Percentiles rank a stretch among this genome's conserved stretches.
Evolutionary conservation across 2,113 vertebrate species (phyloP).

Genomic region (Ciconia boyciana): DNA sequence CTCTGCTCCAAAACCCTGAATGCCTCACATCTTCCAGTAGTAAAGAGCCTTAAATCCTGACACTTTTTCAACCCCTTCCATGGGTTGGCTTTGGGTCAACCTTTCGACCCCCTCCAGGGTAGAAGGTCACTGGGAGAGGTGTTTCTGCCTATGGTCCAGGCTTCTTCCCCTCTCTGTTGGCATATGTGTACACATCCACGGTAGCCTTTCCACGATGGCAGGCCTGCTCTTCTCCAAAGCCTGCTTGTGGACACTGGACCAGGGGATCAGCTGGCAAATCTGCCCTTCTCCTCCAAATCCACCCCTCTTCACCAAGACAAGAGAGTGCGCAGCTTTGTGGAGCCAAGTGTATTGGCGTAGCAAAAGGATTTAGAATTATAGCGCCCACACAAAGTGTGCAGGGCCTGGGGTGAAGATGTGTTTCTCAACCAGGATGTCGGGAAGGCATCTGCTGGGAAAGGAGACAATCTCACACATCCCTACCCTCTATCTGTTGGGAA

Average conservation of each 20-base stretch:
- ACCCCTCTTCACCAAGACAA: not conserved
- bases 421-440: not conserved
- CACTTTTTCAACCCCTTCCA: not conserved
- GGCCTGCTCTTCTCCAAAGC: not conserved
- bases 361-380: not conserved
- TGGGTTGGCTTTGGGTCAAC: not conserved
- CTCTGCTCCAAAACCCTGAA: not conserved
- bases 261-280: not conserved
- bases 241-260: not conserved
- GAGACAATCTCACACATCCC: not conserved
- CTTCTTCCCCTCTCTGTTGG: not conserved
- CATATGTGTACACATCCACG: not conserved
- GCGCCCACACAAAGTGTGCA: not conserved
- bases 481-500: not conserved
- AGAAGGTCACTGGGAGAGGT: not conserved
- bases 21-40: not conserved
- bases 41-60: not conserved
- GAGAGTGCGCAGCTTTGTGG: not conserved
- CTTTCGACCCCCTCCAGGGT: not conserved
- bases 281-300: not conserved
- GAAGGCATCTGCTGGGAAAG: not conserved
- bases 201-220: not conserved
- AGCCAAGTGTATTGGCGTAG: not conserved
- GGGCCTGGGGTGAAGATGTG: not conserved
- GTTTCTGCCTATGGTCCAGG: not conserved